Evolutionary conservation across 2,113 vertebrate genomes (phyloP).

Genomic region (Ancistrus triradiatus): DNA sequence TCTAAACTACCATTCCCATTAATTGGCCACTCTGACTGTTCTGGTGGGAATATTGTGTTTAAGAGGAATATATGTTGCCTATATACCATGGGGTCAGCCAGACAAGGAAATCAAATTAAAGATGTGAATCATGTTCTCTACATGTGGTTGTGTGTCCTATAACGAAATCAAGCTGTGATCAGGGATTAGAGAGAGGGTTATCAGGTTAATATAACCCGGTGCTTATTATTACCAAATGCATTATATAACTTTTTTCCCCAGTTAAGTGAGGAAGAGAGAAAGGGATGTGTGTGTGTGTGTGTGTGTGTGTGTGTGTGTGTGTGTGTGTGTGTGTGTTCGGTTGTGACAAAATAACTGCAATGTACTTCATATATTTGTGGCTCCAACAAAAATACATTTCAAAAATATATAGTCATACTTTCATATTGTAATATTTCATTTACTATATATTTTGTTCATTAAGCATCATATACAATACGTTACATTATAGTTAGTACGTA

Average conservation of each 20-base stretch:
- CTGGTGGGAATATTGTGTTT: not conserved
- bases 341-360: too few species aligned
- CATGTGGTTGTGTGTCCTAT: conserved; percentile 24
- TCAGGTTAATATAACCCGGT: conserved; percentile 10
- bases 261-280: not conserved
- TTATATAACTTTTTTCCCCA: not conserved
- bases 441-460: too few species aligned
- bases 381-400: too few species aligned
- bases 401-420: too few species aligned
- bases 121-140: conserved; percentile 31
- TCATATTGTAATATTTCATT: not conserved
- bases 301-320: too few species aligned
- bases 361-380: too few species aligned
- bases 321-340: too few species aligned
- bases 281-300: too few species aligned
- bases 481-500: not conserved
- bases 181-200: conserved; percentile 28
- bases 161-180: conserved; percentile 29
- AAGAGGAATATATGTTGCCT: conserved; percentile 15
- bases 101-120: conserved; percentile 47
- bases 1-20: too few species aligned
- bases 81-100: conserved; percentile 34
- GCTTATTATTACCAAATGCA: conserved; percentile 10
- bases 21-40: too few species aligned
- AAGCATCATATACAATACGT: not conserved